phyloP scores from a whole-genome alignment of 2,888 invertebrate genomes.

The Masnerella sp. region DNA sequence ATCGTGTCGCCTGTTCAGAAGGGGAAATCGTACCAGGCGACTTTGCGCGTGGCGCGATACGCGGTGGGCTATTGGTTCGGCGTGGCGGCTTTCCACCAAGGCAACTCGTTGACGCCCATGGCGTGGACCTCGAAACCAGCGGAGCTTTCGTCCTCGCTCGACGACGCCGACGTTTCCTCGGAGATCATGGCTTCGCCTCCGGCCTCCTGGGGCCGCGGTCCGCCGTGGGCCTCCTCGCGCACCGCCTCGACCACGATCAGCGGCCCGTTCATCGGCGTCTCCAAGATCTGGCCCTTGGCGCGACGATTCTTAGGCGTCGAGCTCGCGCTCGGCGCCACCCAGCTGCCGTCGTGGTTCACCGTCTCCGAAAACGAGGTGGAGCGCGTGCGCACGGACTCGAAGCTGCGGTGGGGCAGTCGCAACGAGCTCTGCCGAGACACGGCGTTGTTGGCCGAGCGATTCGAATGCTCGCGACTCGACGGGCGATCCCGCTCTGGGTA shows the following conservation, averaged over 20 bases:
- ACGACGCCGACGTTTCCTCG: constrained; percentile 77
- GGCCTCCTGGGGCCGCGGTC: constrained; percentile 82
- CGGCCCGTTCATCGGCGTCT: constrained; percentile 77
- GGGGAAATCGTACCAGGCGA: constrained; percentile 27
- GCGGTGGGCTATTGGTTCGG: constrained; percentile 47
- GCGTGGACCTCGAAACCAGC: constrained; percentile 74
- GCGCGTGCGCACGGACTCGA: constrained; percentile 67
- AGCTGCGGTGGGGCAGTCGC: constrained; percentile 65
- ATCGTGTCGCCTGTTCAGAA: too few species aligned
- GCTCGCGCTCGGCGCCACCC: constrained; percentile 69
- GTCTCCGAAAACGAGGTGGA: constrained; percentile 72
- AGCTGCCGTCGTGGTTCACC: constrained; percentile 60
- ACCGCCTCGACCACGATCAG: constrained; percentile 75
- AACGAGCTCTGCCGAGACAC: constrained; percentile 71
- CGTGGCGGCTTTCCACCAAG: constrained; percentile 65
- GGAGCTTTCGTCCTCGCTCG: constrained; percentile 75
- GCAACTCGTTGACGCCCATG: constrained; percentile 64
- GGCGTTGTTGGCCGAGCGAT: too few species aligned
- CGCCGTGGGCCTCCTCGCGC: constrained; percentile 76
- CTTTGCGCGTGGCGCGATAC: constrained; percentile 21
- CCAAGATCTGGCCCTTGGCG: constrained; percentile 62
- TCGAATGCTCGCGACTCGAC: constrained; percentile 1
- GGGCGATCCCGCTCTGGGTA: constrained; percentile 43
- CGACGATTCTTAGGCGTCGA: constrained; percentile 71
- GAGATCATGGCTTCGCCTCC: constrained; percentile 85